A percentile compares a stretch with the other conserved stretches of the same genome.
Evolutionary conservation across 2,113 vertebrate species (phyloP).

Genomic region (Sminthopsis crassicaudata): DNA sequence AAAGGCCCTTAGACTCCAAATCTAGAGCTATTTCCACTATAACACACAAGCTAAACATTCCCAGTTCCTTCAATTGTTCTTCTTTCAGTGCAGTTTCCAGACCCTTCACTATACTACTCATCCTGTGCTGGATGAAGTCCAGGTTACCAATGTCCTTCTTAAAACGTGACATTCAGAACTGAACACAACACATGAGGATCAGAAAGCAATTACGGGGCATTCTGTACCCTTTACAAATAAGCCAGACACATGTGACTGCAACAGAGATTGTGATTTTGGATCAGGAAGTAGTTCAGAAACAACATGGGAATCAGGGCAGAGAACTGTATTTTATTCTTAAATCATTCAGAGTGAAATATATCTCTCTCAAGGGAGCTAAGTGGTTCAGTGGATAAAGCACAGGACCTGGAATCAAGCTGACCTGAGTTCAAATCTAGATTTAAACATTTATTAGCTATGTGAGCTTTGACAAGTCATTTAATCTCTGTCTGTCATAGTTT

Average conservation of each 20-base stretch:
- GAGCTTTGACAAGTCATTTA: background rate
- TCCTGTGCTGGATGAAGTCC: conserved; percentile 25
- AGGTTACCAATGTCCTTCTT: conserved; percentile 52
- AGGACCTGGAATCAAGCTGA: background rate
- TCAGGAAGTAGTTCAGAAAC: conserved; percentile 68
- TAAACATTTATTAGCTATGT: background rate
- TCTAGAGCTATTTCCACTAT: background rate
- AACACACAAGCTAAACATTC: background rate
- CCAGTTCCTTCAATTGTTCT: conserved; percentile 1
- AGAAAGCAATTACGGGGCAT: conserved; percentile 54
- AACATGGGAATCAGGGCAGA: conserved; percentile 66
- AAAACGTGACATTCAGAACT: conserved; percentile 45
- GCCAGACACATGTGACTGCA: conserved; percentile 67
- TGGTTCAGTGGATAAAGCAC: background rate
- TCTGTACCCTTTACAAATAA: conserved; percentile 59
- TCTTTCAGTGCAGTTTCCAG: background rate
- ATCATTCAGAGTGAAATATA: conserved; percentile 57
- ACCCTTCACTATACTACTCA: background rate
- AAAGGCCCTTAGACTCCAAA: background rate
- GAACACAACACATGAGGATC: conserved; percentile 52
- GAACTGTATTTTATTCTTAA: conserved; percentile 64
- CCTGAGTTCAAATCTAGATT: background rate
- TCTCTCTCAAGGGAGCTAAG: background rate
- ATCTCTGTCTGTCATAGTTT: background rate
- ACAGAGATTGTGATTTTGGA: conserved; percentile 53